Evolutionary conservation across 2,888 invertebrate genomes (phyloP), one percentile per base, ranked within the genome.

Genomic region (Tholera decimalis): DNA sequence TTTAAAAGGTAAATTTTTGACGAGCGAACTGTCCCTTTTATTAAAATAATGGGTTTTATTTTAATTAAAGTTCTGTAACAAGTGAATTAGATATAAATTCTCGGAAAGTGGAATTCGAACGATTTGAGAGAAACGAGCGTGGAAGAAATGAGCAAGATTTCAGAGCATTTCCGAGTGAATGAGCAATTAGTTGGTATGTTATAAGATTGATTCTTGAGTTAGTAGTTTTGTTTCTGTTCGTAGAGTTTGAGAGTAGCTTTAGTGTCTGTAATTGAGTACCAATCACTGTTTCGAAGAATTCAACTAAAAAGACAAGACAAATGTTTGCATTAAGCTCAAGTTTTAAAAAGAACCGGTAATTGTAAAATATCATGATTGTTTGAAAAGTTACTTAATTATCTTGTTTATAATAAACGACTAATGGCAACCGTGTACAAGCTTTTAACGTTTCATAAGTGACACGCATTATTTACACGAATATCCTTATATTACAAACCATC

Each of bases 1-100:
- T 76, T 62, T 39, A 8, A 11, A 41, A 49, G 57, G 30, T 47
- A 30, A 13, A 53, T 56, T 73, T 54, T 50, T 8, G 43, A 72
- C 43, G 49, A 67, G 9, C 30, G 33, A 58, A 58, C 60, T 61
- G 76, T 70, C 18, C 58, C 39, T 70, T 75, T 61, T 44, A 57
- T 79, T 65, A 57, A 62, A 62, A 73, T 67, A 68, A 74, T 79
- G 64, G 79, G 28, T 65, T 70, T 79, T 59, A 79, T 79, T 66
- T 77, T 66, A 79, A 79, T 81, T 81, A 75, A 82, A 63, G 65
- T 55, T 41, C 56, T 47, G 62, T 67, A 53, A 37, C 56, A 41
- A 57, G 46, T 53, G 59, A 73, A 73, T 77, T 78, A 73, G 49
- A 69, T 51, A 51, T 39, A 57, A 63, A 66, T 78, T 60, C 64